Evolutionary conservation across 2,888 invertebrate genomes (phyloP).

Genomic region (Ophioninae sp.): DNA sequence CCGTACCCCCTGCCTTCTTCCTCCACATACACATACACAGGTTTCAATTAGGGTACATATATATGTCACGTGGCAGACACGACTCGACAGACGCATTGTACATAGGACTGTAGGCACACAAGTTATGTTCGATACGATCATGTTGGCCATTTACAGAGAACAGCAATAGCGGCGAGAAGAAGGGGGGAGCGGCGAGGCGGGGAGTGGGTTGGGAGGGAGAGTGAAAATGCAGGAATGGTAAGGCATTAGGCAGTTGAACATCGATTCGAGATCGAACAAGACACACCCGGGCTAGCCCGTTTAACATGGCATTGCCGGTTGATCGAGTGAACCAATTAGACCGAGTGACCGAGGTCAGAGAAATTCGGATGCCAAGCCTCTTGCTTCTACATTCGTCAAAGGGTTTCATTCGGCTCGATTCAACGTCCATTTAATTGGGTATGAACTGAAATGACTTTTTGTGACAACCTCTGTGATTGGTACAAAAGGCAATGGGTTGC

Average conservation of each 20-base stretch:
- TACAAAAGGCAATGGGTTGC: not conserved
- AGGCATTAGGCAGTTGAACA: constrained; percentile 25
- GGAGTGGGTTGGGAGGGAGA: not conserved
- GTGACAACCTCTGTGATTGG: not conserved
- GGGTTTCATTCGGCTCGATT: not conserved
- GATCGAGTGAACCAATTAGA: constrained; percentile 25
- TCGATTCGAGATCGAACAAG: constrained; percentile 26
- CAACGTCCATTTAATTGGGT: not conserved
- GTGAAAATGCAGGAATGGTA: constrained; percentile 16
- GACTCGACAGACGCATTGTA: constrained; percentile 2
- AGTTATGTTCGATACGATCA: constrained; percentile 47
- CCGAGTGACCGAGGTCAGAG: constrained; percentile 15
- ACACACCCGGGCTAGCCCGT: constrained; percentile 8
- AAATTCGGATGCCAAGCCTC: not conserved
- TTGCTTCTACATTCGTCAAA: not conserved
- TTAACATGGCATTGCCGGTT: constrained; percentile 36
- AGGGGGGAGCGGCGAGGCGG: not conserved
- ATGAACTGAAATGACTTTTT: not conserved
- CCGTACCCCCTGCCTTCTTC: not conserved
- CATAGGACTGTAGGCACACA: not conserved
- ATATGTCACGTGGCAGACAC: constrained; percentile 4
- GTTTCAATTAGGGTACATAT: not conserved
- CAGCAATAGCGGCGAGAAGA: not conserved
- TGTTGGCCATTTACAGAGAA: constrained; percentile 24
- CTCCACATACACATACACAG: not conserved